These are phyloP conservation scores for Daphoenositta chrysoptera DNA, from an alignment of 2,113 vertebrate genomes.

Conservation along the genomic window DNA sequence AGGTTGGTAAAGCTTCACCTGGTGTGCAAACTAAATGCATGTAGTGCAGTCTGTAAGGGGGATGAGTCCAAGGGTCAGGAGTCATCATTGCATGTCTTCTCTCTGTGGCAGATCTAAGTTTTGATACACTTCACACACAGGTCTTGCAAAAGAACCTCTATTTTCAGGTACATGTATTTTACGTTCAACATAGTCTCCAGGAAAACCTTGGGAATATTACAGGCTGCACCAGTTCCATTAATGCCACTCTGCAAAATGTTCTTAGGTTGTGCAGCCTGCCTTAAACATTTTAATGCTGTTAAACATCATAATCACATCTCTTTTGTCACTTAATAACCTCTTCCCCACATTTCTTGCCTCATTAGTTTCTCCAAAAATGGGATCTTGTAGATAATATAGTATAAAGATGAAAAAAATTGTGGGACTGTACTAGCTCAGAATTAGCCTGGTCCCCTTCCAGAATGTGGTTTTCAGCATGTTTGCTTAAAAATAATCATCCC, in stretches of 20 bases:
- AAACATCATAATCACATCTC: neutral
- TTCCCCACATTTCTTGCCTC: neutral
- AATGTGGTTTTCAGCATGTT: neutral
- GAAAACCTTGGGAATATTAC: neutral
- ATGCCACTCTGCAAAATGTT: neutral
- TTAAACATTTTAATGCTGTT: neutral
- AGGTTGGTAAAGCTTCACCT: constrained; percentile 68
- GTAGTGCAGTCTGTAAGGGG: neutral
- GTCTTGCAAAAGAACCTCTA: neutral
- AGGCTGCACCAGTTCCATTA: neutral
- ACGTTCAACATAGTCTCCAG: neutral
- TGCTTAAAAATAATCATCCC: neutral
- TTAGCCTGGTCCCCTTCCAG: neutral
- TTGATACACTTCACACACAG: neutral
- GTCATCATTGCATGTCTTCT: neutral
- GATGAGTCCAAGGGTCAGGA: neutral
- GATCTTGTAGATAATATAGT: neutral
- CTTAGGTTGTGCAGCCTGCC: neutral
- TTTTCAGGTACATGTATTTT: neutral
- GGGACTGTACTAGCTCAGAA: neutral
- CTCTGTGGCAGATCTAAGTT: neutral
- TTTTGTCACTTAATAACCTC: neutral
- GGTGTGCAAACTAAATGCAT: neutral
- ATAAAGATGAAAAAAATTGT: neutral
- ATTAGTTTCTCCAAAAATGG: neutral